These are phyloP conservation scores for Sebastes iracundus DNA, from an alignment of 2,797 vertebrate genomes.

Conservation along the genomic window DNA sequence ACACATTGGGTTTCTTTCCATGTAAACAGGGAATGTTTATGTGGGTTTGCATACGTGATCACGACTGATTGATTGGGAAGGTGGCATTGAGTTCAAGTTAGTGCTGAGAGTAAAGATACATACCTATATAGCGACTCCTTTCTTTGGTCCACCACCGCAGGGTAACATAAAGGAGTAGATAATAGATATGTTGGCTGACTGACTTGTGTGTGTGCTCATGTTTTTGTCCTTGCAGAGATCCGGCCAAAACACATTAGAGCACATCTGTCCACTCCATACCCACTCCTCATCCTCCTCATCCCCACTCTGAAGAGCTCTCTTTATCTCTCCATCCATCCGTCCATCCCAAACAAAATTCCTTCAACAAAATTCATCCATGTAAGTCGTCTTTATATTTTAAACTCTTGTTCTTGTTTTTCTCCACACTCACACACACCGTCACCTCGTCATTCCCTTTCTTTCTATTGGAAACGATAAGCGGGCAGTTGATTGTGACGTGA, in stretches of 20 bases:
- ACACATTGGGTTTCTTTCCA: conserved; percentile 97
- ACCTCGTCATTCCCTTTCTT: background rate
- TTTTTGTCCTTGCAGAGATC: conserved; percentile 76
- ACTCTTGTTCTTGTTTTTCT: background rate
- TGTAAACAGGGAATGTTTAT: conserved; percentile 89
- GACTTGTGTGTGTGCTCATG: conserved; percentile 29
- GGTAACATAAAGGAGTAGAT: conserved; percentile 43
- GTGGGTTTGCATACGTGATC: conserved; percentile 18
- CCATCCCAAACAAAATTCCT: conserved; percentile 23
- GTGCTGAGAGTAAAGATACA: background rate
- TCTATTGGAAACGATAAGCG: background rate
- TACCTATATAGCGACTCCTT: background rate
- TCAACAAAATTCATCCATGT: conserved; percentile 28
- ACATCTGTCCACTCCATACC: conserved; percentile 84
- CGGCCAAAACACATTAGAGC: conserved; percentile 85
- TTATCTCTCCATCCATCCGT: conserved; percentile 7
- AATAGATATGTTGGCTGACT: conserved; percentile 48
- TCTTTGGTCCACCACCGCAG: background rate
- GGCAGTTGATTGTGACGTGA: background rate
- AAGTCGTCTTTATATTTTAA: conserved; percentile 20
- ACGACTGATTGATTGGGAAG: background rate
- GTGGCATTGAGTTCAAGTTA: background rate
- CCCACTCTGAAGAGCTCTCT: conserved; percentile 61
- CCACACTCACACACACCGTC: rapidly evolving
- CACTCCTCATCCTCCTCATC: conserved; percentile 68